Evolutionary conservation across 2,888 invertebrate genomes (phyloP), one percentile per base, ranked within the genome.

Genomic region (Blera fallax): DNA sequence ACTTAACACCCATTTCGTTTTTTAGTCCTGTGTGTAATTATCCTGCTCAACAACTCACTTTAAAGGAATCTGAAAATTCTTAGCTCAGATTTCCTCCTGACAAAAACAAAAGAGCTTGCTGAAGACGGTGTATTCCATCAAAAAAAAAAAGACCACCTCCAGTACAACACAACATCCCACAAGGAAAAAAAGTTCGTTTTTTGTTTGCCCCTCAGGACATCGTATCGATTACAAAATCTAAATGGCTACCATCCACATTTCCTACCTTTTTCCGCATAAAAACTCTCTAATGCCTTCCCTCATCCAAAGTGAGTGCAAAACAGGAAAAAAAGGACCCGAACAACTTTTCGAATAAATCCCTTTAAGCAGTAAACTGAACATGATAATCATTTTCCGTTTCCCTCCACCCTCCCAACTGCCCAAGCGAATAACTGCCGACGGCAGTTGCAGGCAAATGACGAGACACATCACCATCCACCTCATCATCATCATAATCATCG

Each of bases 341-440:
- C 64, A 79, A 72, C 72, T 79, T 79, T 79, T 72, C 64, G 50
- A 64, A 79, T 79, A 79, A 79, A 79, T 79, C 64, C 72, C 79
- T 56, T 56, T 50, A 65, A 72, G 79, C 79, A 65, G 72, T 65
- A 56, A 79, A 72, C 79, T 65, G 64, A 79, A 79, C 72, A 79
- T 58, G 72, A 79, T 79, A 72, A 79, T 50, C 72, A 65, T 72
- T 72, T 79, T 64, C 52, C 27, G 54, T 16, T 37, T 18, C 16
- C n/a, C n/a, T 50, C 24, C 43, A 6, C 52, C 18, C 6, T 18
- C 4, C 24, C 11, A 11, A 6, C 40, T 7, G n/a, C 29, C 16
- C 48, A 54, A 24, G 40, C 1, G 14, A 37, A 10, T 24, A 10
- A 40, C 11, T 29, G 72, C 64, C 40, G n/a, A 10, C 45, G 56